Base-by-base conservation (phyloP, 2,797 vertebrate genomes). In the Micromesistius poutassou region DNA sequence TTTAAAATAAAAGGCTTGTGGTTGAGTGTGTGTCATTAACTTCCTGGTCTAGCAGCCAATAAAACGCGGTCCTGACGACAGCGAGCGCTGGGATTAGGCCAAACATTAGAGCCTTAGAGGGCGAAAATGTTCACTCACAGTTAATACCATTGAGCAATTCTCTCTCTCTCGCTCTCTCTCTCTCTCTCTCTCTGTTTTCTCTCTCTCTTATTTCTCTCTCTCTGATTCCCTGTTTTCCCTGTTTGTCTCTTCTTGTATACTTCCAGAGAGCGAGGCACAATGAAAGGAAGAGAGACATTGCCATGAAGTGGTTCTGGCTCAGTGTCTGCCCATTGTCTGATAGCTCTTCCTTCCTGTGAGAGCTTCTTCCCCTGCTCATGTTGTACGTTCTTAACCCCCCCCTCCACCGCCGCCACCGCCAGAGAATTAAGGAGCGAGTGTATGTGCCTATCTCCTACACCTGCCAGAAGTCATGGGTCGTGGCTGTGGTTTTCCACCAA, bases 111-210 rank as follows among this genome's bases (percentile, higher is more conserved):
- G 80, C 30, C 82, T 85, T 75, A 73, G 84, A 89, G 86, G 88
- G 88, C 35, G 30, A 87, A 88, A 90, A 86, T 83, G 87, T 90
- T 91, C 87, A 89, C 81, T 86, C 79, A 73, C 83, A 79, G 22
- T 86, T 93, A 91, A 93, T 92, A 87, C 74, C 87, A 85, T 88
- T 86, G 86, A 92, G 85, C 86, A 83, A 89, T 86, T 85, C 80
- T 79, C 85, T 74, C 10, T 46, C 40, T 13, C 40, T 46, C 13
- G 14, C 40, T 46, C 40, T 86, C 30, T 91, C 81, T 83, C 62
- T 42, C 14, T 38, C 31, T 7, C 46, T 25, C 62, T 50, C 36
- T 74, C 38, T 33, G 22, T 25, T 72, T 30, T 50, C 9, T 72
- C 36, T n/a, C 40, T 78, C 77, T 72, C 62, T 83, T 81, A 79